Evolutionary conservation across 2,113 vertebrate species (phyloP).

Genomic region (Tylochromis polylepis): DNA sequence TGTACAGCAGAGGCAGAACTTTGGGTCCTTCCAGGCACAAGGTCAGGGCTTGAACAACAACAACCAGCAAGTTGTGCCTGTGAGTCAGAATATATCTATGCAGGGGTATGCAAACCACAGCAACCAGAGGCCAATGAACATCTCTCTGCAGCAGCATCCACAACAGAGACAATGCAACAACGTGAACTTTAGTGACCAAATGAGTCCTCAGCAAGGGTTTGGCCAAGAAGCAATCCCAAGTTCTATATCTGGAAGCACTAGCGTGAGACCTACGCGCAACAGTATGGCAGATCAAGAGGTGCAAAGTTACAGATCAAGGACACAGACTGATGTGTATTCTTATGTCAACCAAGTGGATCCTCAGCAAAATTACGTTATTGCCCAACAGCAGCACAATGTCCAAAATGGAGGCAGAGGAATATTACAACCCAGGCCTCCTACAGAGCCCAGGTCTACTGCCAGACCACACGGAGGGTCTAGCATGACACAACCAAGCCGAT

Average conservation of each 20-base stretch:
- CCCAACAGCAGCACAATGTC: conserved; percentile 52
- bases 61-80: conserved; percentile 77
- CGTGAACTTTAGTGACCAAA: conserved; percentile 54
- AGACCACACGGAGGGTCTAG: conserved; percentile 70
- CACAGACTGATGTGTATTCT: conserved; percentile 69
- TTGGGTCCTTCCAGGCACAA: conserved; percentile 77
- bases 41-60: conserved; percentile 65
- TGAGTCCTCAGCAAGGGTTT: conserved; percentile 73
- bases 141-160: conserved; percentile 68
- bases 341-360: conserved; percentile 68
- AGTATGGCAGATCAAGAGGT: conserved; percentile 62
- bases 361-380: conserved; percentile 69
- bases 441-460: conserved; percentile 73
- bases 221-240: conserved; percentile 73
- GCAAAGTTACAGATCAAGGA: conserved; percentile 74
- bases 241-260: conserved; percentile 62
- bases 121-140: conserved; percentile 73
- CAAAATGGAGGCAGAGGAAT: conserved; percentile 59
- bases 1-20: conserved; percentile 84
- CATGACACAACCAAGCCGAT: conserved; percentile 73
- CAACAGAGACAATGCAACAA: conserved; percentile 69
- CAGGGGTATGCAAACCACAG: conserved; percentile 64
- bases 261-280: conserved; percentile 73
- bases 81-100: conserved; percentile 73
- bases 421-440: conserved; percentile 84